Base-by-base conservation (phyloP, 2,113 vertebrate species). In the Urocitellus parryii region DNA sequence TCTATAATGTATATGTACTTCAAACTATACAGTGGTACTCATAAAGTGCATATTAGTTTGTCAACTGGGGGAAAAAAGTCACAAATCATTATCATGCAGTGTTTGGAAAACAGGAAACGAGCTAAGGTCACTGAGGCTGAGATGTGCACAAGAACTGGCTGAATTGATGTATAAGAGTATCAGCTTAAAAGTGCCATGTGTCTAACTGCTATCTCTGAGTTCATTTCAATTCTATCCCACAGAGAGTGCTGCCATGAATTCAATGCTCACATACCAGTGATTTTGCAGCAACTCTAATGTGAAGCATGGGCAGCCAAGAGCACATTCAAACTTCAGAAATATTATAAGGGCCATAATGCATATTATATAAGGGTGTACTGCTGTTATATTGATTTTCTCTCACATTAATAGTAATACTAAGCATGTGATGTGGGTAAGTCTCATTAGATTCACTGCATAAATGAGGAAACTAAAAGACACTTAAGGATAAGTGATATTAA, bases 371-470 rank as follows among this genome's bases (percentile, higher is more conserved):
- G 68, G 42, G 8, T 90, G 68, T 79, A 90, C 65, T 85, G 83
- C 45, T 81, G 4, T 89, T 25, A 20, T 45, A 90, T 83, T 92
- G 92, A 96, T 83, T 97, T 93, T 72, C 80, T 56, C 61, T 94
- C 70, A 84, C 81, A 82, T 95, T 97, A 95, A 91, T 76, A 83
- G 48, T 84, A 91, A 95, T 92, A 48, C 9, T 94, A 92, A 95
- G 86, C n/a, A 48, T 84, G 18, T 56, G 53, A 77, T 90, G 7
- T 77, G 94, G n/a, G 67, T 24, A 73, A 96, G 68, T 94, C 70
- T 97, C 82, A 91, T 96, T 96, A 97, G 81, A 80, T 25, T 32
- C 16, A 27, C 37, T 73, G 61, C 24, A 34, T 70, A 96, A 95
- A 85, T 48, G 84, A 96, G 68, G 56, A 86, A 97, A 74, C 22